Conservation (phyloP, 2,113 vertebrate genomes). For the Pontoporia blainvillei region DNA sequence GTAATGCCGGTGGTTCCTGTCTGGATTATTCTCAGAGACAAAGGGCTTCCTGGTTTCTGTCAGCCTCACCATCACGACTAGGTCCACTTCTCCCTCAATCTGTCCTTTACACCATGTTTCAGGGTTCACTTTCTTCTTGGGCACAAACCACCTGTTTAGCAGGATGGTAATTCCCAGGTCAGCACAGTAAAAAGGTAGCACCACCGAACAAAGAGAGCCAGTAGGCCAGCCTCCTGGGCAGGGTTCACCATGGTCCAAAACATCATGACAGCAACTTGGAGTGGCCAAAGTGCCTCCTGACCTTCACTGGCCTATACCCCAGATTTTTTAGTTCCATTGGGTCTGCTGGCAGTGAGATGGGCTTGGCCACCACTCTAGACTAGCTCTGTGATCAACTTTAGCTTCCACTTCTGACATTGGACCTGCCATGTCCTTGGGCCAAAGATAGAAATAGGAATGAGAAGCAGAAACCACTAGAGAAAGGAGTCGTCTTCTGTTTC, state of each 20-base stretch:
- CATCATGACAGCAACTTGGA: constrained; percentile 89
- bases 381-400: constrained; percentile 89
- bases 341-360: constrained; percentile 89
- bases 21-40: constrained; percentile 87
- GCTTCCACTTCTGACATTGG: constrained; percentile 91
- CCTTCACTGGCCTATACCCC: constrained; percentile 91
- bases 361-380: constrained; percentile 83
- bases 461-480: constrained; percentile 91
- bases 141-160: constrained; percentile 95
- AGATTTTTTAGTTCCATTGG: constrained; percentile 83
- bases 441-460: constrained; percentile 89
- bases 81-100: constrained; percentile 87
- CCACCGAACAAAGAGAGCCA: constrained; percentile 85
- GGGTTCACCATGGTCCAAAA: constrained; percentile 90
- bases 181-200: constrained; percentile 88
- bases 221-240: constrained; percentile 81
- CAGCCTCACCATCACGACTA: constrained; percentile 90
- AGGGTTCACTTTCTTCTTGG: constrained; percentile 86
- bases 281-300: constrained; percentile 90
- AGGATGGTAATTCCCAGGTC: constrained; percentile 91
- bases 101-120: constrained; percentile 92
- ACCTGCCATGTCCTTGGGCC: constrained; percentile 95
- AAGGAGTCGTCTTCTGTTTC: constrained; percentile 78
- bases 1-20: constrained; percentile 91
- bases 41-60: constrained; percentile 91